A percentile compares a stretch with the other conserved stretches of the same genome.
phyloP scores from a whole-genome alignment of 2,888 invertebrate genomes.

The Anoplius nigerrimus region DNA sequence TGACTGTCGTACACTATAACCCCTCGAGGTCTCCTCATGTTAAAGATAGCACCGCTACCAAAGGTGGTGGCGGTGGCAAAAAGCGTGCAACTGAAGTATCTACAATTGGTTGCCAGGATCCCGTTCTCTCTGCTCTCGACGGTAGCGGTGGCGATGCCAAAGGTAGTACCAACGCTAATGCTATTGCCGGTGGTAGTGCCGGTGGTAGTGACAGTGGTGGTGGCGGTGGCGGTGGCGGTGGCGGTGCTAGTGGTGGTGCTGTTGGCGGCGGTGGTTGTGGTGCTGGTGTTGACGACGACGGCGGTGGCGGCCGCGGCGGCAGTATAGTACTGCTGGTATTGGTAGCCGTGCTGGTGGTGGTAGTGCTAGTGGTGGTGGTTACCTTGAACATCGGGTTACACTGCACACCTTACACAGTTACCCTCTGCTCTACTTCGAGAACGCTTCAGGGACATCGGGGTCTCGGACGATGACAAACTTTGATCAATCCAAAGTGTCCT shows the following conservation, averaged over 20 bases:
- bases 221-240: conserved; percentile 28
- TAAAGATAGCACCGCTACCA: conserved; percentile 18
- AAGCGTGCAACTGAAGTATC: too few relatives aligned
- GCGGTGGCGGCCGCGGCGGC: conserved; percentile 10
- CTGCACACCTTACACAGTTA: conserved; percentile 62
- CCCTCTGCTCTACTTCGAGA: conserved; percentile 59
- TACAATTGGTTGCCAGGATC: too few relatives aligned
- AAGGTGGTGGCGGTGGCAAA: conserved; percentile 23
- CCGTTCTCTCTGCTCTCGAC: background rate
- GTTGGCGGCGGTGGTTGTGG: conserved; percentile 22
- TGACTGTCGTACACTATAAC: too few relatives aligned
- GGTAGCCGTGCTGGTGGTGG: conserved; percentile 24
- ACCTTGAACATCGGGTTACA: conserved; percentile 55
- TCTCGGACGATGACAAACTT: conserved; percentile 15
- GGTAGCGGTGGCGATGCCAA: background rate
- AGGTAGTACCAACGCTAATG: conserved; percentile 16
- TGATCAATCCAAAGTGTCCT: conserved; percentile 5
- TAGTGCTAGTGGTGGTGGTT: conserved; percentile 44
- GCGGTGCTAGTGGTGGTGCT: conserved; percentile 1
- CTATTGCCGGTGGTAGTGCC: conserved; percentile 18
- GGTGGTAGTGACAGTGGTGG: conserved; percentile 29
- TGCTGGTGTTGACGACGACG: conserved; percentile 23
- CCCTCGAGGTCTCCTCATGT: conserved; percentile 20
- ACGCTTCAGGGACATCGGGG: conserved; percentile 16
- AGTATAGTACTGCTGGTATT: conserved; percentile 13